Percentiles rank a stretch among this genome's conserved stretches.
These are phyloP conservation scores for Eupithecia inturbata DNA, from an alignment of 2,888 invertebrate genomes.

Conservation along the genomic window DNA sequence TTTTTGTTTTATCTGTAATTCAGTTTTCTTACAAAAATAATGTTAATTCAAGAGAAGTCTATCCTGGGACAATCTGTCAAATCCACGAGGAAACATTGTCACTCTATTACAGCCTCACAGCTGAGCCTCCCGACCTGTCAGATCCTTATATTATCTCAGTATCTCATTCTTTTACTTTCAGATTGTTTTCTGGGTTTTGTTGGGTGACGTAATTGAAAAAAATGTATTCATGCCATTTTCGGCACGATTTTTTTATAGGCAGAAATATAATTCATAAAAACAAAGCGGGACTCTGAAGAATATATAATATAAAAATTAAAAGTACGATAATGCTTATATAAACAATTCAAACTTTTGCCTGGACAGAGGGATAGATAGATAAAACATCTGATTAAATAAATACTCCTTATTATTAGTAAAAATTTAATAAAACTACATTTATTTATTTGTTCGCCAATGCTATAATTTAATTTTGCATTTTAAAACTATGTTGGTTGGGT, in stretches of 20 bases:
- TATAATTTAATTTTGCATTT: not conserved
- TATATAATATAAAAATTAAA: not conserved
- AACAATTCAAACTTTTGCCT: too few relatives aligned
- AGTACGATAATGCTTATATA: too few relatives aligned
- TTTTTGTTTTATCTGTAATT: not conserved
- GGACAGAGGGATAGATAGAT: too few relatives aligned
- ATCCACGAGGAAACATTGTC: slow-evolving; percentile 31
- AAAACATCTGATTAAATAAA: too few relatives aligned
- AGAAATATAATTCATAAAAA: not conserved
- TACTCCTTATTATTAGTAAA: too few relatives aligned
- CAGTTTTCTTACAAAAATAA: not conserved
- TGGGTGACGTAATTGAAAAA: not conserved
- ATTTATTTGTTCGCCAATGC: not conserved
- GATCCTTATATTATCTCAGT: slow-evolving; percentile 39
- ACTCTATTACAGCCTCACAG: slow-evolving; percentile 40
- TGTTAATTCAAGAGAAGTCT: not conserved
- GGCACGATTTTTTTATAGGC: not conserved
- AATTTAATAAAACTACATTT: too few relatives aligned
- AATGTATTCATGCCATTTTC: not conserved
- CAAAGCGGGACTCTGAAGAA: not conserved
- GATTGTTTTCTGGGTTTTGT: slow-evolving; percentile 4
- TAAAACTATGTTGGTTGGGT: not conserved
- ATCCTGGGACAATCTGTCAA: slow-evolving; percentile 17
- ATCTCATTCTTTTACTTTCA: slow-evolving; percentile 27
- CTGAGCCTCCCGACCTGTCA: slow-evolving; percentile 40